Conservation (phyloP, 2,113 vertebrate species). For the Sterrhoptilus dennistouni region DNA sequence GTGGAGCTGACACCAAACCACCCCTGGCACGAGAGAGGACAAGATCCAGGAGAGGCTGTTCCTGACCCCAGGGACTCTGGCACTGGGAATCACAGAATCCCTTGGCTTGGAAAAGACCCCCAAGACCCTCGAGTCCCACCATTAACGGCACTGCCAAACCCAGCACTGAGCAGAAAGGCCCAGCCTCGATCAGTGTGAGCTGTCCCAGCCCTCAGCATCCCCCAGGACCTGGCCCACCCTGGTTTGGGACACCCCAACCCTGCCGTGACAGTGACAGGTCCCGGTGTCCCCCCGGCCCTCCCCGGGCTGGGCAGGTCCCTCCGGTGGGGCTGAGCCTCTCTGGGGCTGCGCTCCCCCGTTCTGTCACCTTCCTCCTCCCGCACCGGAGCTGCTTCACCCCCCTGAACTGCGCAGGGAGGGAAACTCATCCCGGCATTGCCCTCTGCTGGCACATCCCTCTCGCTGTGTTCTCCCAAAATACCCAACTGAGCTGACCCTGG, state of each 20-base stretch:
- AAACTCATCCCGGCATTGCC: constrained; percentile 2
- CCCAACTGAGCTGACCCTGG: background rate
- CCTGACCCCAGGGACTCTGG: background rate
- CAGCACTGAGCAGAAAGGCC: background rate
- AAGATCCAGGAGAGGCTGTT: background rate
- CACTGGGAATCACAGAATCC: background rate
- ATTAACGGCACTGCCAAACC: background rate
- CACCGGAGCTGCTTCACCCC: rapidly evolving
- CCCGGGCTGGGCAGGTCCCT: background rate
- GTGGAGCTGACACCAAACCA: background rate
- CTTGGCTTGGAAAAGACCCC: background rate
- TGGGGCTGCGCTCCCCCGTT: rapidly evolving
- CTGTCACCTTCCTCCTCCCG: rapidly evolving
- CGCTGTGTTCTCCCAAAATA: rapidly evolving
- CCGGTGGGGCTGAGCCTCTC: background rate
- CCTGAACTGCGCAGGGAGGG: rapidly evolving
- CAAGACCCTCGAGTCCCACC: background rate
- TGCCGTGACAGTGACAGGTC: background rate
- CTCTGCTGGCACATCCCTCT: constrained; percentile 17
- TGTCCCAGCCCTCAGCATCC: background rate
- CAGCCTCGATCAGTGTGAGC: background rate
- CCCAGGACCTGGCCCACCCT: background rate
- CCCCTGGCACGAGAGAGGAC: rapidly evolving
- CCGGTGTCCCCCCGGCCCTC: background rate
- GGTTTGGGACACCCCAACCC: background rate